Evolutionary conservation across 2,888 invertebrate genomes (phyloP), one percentile per base, ranked within the genome.

Genomic region (Stenodera caucasica): DNA sequence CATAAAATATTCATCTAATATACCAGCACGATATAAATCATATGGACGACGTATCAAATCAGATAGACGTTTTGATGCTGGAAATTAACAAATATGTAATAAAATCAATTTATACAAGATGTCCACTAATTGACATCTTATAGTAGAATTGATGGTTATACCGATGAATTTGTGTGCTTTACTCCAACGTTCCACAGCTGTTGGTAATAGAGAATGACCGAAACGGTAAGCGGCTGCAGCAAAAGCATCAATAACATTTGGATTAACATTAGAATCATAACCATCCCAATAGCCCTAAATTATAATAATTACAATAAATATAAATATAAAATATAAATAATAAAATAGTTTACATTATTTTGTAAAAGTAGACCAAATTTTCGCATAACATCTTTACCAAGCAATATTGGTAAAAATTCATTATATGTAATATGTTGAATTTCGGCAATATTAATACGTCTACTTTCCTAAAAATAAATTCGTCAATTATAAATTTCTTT

Each of bases 161-260:
- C 92, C 91, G 68, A 96, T 94, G 75, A 95, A 95, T 81, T 95
- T 95, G 78, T 96, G 95, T 23, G 93, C 94, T 82, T 95, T 96
- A 57, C 94, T 95, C 94, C 95, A 96, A 76, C 95, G 86, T 80
- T 96, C 95, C 4, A 95, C 91, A 23, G 93, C 92, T 1, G 94
- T 94, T 9, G 95, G 95, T 63, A 96, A 80, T 15, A 96, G 81
- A 0, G 95, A 95, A 78, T 96, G 96, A 0, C 95, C 96, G 72
- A 96, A 95, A 72, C 96, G 86, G 81, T 94, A 96, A 11, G 95
- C 95, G 49, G 95, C 95, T 12, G 94, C 87, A n/a, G 94, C 90
- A 77, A 96, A 95, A 2, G 93, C 90, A 63, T 92, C 94, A 66
- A 95, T 88, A 26, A 95, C 92, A 68, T 91, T 90, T 0, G 95